These are phyloP conservation scores for Platysternon megacephalum DNA, from an alignment of 2,113 vertebrate genomes.

Conservation along the genomic window DNA sequence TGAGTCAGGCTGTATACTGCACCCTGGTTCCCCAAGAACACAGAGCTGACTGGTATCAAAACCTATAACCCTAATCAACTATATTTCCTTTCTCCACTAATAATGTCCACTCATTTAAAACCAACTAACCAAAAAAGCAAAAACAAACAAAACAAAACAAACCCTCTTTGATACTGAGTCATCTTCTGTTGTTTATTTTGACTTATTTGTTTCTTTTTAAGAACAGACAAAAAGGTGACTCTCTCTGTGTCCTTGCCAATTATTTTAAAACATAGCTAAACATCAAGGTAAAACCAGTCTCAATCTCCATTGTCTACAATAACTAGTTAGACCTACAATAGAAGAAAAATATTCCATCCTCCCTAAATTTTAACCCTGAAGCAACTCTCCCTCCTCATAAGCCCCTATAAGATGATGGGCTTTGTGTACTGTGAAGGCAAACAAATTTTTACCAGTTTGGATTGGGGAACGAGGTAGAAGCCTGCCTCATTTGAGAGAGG, in stretches of 20 bases:
- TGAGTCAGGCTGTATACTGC: too few species aligned
- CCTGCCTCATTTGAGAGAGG: neutral
- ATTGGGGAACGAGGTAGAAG: neutral
- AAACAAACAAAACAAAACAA: neutral
- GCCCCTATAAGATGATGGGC: neutral
- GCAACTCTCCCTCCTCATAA: neutral
- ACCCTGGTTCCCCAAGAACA: too few species aligned
- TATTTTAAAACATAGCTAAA: neutral
- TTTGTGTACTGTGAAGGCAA: neutral
- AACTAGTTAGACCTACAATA: neutral
- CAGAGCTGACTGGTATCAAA: too few species aligned
- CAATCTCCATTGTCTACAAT: neutral
- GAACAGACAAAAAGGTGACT: neutral
- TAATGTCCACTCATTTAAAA: neutral
- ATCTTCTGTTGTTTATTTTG: neutral
- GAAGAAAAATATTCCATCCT: neutral
- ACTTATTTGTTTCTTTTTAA: neutral
- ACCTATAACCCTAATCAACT: accelerated
- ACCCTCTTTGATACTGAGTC: neutral
- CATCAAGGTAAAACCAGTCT: neutral
- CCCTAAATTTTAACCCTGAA: neutral
- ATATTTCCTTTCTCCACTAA: neutral
- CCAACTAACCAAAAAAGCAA: neutral
- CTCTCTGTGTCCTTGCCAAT: neutral
- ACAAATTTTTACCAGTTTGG: neutral